These are phyloP conservation scores for Brachyalestes nurse DNA, from an alignment of 2,797 vertebrate species.

Conservation along the genomic window DNA sequence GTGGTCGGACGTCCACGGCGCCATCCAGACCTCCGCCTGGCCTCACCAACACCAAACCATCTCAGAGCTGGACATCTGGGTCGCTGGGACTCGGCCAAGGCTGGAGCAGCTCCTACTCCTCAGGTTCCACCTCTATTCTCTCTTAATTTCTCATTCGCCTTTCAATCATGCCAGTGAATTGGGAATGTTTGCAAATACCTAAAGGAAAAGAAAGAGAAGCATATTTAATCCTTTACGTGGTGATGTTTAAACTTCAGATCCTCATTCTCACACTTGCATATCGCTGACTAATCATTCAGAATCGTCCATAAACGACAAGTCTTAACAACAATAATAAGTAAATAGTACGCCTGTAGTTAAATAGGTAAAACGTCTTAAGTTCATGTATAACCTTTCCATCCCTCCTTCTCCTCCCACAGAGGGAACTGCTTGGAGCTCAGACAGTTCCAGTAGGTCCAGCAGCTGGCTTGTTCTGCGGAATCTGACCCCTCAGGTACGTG, in stretches of 20 bases:
- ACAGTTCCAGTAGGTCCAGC: constrained; percentile 89
- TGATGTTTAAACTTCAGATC: no score
- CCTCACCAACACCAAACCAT: constrained; percentile 85
- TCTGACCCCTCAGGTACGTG: constrained; percentile 87
- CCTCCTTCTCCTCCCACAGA: neutral
- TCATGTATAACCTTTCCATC: no score
- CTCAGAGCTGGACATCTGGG: constrained; percentile 84
- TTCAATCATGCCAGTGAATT: no score
- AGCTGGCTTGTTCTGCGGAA: constrained; percentile 90
- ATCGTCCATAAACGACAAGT: no score
- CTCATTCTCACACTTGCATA: no score
- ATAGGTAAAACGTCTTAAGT: no score
- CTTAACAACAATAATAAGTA: no score
- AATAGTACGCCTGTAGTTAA: no score
- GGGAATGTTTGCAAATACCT: no score
- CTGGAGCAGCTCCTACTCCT: constrained; percentile 86
- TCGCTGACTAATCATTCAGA: no score
- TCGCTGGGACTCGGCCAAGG: constrained; percentile 71
- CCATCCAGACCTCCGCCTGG: constrained; percentile 85
- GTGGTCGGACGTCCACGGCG: constrained; percentile 82
- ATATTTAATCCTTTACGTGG: no score
- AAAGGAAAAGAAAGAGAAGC: no score
- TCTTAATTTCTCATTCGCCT: neutral
- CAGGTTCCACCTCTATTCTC: constrained; percentile 66
- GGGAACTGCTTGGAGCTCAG: constrained; percentile 35